Conservation (phyloP, 2,888 invertebrate genomes). For the Xestia ashworthii region DNA sequence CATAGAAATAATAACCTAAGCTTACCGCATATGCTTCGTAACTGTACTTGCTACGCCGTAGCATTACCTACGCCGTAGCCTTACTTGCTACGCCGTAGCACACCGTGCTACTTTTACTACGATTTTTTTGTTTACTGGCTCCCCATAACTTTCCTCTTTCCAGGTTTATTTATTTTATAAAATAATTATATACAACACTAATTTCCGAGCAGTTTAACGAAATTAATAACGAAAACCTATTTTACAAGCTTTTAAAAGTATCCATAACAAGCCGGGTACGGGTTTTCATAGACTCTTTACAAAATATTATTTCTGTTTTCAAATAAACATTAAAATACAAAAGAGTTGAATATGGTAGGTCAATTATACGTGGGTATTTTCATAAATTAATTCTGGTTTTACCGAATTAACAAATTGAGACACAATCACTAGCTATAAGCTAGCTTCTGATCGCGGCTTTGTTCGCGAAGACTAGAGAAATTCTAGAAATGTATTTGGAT, state of each 20-base stretch:
- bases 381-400: neutral
- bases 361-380: neutral
- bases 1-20: neutral
- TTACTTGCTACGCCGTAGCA: slow-evolving; percentile 1
- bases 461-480: too few species aligned
- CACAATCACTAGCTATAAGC: too few species aligned
- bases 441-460: too few species aligned
- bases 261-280: neutral
- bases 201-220: neutral
- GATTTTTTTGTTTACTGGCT: neutral
- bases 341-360: neutral
- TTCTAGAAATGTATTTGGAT: too few species aligned
- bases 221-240: slow-evolving; percentile 12
- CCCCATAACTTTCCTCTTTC: neutral
- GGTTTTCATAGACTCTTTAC: neutral
- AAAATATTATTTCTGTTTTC: neutral
- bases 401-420: neutral
- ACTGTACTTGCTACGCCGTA: neutral
- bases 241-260: neutral
- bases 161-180: neutral
- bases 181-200: neutral
- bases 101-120: too few species aligned
- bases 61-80: slow-evolving; percentile 11
- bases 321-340: neutral
- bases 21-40: neutral